Evolutionary conservation across 2,797 vertebrate genomes (phyloP), one percentile per base, ranked within the genome.

Genomic region (Pelobates cultripes): DNA sequence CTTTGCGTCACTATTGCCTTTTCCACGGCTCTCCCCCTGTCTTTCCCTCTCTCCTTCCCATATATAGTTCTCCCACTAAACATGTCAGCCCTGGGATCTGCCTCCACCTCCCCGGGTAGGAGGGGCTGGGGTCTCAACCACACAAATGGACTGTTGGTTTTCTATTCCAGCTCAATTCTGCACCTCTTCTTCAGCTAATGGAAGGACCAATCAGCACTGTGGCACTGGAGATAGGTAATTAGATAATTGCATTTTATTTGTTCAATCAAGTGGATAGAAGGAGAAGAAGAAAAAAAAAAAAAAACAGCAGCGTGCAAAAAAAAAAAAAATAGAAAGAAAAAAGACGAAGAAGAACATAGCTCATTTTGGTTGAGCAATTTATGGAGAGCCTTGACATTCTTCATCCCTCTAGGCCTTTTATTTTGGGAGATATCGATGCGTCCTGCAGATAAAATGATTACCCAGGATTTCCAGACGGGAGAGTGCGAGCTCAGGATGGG

Each of bases 161-260:
- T 88, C 88, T 79, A 64, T 69, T 84, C 87, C 89, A 66, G 77
- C 88, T 86, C 85, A 68, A 83, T 89, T 43, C 69, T 72, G 79
- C 79, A 47, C 57, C 80, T 79, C 88, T 88, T 93, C 94, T 92
- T 91, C 93, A 87, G 92, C 81, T 81, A 86, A 87, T 89, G 89
- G 85, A 88, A 90, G 92, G 91, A 90, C 91, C 92, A 93, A 92
- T 93, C 87, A 85, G 89, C 88, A 88, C 88, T 89, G 86, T 90
- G 90, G 90, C 87, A 89, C 51, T 17, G 64, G 91, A 90, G 85
- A 87, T 81, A 5, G 85, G 79, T 86, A 77, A 78, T 85, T 84
- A 80, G 82, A 70, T 83, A 73, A 80, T 75, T 70, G 70, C 70
- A 78, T 79, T 80, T 83, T 43, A 75, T 83, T 75, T 78, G 45